Percentiles rank a stretch among this genome's conserved stretches.
phyloP scores from a whole-genome alignment of 2,113 vertebrate species.

The Columbina picui region DNA sequence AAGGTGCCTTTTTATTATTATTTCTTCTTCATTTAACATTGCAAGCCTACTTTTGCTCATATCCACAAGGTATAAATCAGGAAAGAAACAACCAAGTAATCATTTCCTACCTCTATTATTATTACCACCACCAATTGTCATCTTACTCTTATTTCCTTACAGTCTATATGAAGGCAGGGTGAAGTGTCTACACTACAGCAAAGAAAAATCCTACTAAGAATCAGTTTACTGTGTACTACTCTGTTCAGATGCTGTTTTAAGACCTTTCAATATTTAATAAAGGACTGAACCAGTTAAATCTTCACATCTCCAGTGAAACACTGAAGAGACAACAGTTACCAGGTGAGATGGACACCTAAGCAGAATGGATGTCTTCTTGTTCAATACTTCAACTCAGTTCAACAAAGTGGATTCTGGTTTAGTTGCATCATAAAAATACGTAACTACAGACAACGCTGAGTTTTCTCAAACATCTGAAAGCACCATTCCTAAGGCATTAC shows the following conservation, averaged over 20 bases:
- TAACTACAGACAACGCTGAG: neutral
- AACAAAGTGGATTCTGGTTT: neutral
- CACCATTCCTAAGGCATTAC: neutral
- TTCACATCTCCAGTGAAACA: neutral
- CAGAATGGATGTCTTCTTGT: neutral
- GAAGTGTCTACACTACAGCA: neutral
- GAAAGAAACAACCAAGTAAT: neutral
- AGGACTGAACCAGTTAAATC: neutral
- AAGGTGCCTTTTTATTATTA: neutral
- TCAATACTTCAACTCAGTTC: neutral
- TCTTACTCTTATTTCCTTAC: neutral
- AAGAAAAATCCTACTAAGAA: neutral
- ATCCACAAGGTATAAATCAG: neutral
- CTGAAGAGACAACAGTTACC: neutral
- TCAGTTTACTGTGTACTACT: neutral
- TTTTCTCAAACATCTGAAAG: neutral
- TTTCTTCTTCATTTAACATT: neutral
- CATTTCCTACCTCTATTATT: neutral
- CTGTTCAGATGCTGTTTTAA: neutral
- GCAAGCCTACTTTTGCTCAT: neutral
- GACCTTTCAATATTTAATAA: neutral
- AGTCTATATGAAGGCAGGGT: neutral
- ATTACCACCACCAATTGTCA: neutral
- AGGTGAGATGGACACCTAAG: neutral
- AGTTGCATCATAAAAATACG: neutral